These are phyloP conservation scores for Aspidiotus rigidus DNA, from an alignment of 2,888 invertebrate species.

Conservation along the genomic window DNA sequence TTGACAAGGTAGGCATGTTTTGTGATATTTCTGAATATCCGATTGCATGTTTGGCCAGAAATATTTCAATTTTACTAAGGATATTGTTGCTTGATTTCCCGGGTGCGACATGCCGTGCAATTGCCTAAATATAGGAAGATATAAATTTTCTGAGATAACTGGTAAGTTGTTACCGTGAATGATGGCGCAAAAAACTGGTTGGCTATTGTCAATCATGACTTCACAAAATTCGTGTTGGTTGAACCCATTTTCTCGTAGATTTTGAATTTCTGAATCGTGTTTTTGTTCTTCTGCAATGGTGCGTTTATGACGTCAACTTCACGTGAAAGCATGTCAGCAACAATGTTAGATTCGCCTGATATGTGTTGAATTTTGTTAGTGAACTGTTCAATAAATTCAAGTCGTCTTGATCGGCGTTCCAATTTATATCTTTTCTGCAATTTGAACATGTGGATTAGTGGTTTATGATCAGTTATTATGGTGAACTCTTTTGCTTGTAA, in stretches of 20 bases:
- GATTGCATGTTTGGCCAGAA: slow-evolving; percentile 39
- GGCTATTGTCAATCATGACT: no score
- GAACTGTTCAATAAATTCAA: slow-evolving; percentile 39
- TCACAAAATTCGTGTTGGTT: no score
- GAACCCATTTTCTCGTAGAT: no score
- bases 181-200: no score
- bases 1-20: slow-evolving; percentile 41
- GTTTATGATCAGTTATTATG: no score
- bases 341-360: slow-evolving; percentile 40
- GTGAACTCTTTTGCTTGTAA: no score
- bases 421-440: background rate
- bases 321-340: slow-evolving; percentile 40
- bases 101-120: slow-evolving; percentile 26
- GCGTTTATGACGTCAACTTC: background rate
- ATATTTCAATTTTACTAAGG: slow-evolving; percentile 38
- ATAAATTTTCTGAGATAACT: slow-evolving; percentile 29
- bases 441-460: slow-evolving; percentile 27
- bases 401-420: slow-evolving; percentile 39
- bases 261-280: background rate
- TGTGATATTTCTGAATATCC: slow-evolving; percentile 39
- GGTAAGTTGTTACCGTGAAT: slow-evolving; percentile 13
- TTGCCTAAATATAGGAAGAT: slow-evolving; percentile 23
- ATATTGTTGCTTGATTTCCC: slow-evolving; percentile 30
- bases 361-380: no score
- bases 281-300: background rate